Base-by-base conservation (phyloP, 1,140 invertebrate genomes). In the Akabosia matsudoensis region DNA sequence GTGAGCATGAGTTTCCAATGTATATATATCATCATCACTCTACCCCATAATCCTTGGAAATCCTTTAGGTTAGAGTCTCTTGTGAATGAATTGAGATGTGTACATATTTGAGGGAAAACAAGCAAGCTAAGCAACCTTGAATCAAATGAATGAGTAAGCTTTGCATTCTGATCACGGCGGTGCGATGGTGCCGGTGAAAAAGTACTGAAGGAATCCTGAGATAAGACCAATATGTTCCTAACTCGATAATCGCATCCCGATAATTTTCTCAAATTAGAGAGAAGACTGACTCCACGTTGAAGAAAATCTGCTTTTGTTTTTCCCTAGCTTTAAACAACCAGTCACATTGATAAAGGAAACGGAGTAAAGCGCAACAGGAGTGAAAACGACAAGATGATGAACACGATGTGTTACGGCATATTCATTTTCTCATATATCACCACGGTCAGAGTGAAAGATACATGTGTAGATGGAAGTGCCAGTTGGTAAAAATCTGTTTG, bases 211-310 rank as follows among this genome's bases (percentile, higher is more conserved):
- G 54, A 22, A 56, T 56, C 13, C 22, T n/a, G n/a, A 56, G 54
- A 56, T 24, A 45, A 10, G 37, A 45, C 7, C 7, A 45, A 18
- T 18, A 45, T 45, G 37, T 45, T 45, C 37, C 18, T 18, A 10
- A 10, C 37, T 18, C 7, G 37, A 16, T n/a, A 16, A 61, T 61
- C 54, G 7, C n/a, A 61, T 31, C 61, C 3, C 22, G 61, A 67
- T 67, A 67, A 67, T 67, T 67, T 67, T 67, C 31, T 31, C 61
- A 67, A 67, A 67, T 67, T 67, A 67, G n/a, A n/a, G n/a, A n/a
- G n/a, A n/a, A n/a, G n/a, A n/a, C n/a, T n/a, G n/a, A n/a, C n/a
- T n/a, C n/a, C n/a, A n/a, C n/a, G n/a, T n/a, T n/a, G n/a, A n/a
- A n/a, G n/a, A n/a, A n/a, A n/a, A n/a, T n/a, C n/a, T n/a, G n/a